Evolutionary conservation across 2,888 invertebrate species (phyloP), one percentile per base, ranked within the genome.

Genomic region (Cephus runcator): DNA sequence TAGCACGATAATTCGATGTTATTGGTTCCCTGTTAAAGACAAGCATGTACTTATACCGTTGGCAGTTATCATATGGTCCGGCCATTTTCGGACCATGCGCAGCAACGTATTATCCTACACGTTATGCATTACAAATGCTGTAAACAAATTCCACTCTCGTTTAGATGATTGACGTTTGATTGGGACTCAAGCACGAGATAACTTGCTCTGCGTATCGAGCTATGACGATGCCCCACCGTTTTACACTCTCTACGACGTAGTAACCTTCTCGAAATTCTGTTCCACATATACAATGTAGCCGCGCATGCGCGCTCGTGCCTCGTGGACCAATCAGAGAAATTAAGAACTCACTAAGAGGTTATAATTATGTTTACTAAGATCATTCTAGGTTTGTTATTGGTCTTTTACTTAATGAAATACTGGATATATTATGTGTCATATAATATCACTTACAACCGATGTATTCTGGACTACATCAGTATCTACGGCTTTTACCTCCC

Each of bases 81-180:
- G 82, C 79, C 79, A 82, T 85, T 87, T 87, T 82, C 81, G 84
- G 83, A 79, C 80, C 75, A 82, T 79, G 78, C 82, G 81, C 81
- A 80, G 75, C 79, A 71, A 75, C 76, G 73, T 68, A 78, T 76
- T 75, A 76, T 76, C 75, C 73, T 77, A 77, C 79, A 80, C 77
- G 76, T 79, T 77, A 73, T 78, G 76, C 75, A 79, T 79, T 80
- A 77, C 73, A 76, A 77, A 75, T 79, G 77, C 76, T 79, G 82
- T 87, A 87, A 87, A 87, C 83, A 86, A 85, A 84, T 87, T 88
- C 83, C 84, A 81, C 73, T 79, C 84, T 84, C 81, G 82, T 87
- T 86, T 80, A 78, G 81, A n/a, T 78, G 83, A 86, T 85, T 85
- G 80, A 85, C 80, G 79, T 82, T 82, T 82, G 79, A 84, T 83